Evolutionary conservation across 1,140 invertebrate genomes (phyloP).

Genomic region (Drosophila dunni): DNA sequence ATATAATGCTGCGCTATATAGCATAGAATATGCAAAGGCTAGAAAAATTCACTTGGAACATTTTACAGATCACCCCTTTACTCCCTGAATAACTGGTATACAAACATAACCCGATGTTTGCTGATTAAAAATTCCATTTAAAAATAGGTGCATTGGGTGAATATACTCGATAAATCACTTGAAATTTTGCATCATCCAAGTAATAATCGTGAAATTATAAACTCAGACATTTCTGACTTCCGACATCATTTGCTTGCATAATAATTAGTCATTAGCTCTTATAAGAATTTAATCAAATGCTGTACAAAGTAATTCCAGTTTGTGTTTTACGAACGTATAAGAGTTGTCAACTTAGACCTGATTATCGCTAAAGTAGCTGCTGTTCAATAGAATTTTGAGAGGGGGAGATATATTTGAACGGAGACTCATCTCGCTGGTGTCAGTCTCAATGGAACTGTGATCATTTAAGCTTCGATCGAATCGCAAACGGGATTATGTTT

Average conservation of each 20-base stretch:
- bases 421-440: neutral
- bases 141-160: neutral
- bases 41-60: no score
- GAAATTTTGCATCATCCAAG: neutral
- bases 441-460: constrained; percentile 52
- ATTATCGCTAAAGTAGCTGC: constrained; percentile 8
- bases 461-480: neutral
- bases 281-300: neutral
- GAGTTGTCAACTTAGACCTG: neutral
- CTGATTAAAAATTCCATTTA: no score
- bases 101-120: no score
- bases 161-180: constrained; percentile 10
- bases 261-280: constrained; percentile 15
- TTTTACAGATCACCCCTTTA: no score
- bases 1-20: no score
- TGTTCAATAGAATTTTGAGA: neutral
- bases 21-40: no score
- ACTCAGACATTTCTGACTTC: neutral
- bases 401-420: neutral
- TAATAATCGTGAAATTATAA: neutral
- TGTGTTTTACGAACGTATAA: constrained; percentile 6
- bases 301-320: neutral
- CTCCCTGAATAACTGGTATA: no score
- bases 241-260: constrained; percentile 18
- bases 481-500: constrained; percentile 35